Conservation (phyloP, 2,888 invertebrate genomes). For the Drosophila emarginata region DNA sequence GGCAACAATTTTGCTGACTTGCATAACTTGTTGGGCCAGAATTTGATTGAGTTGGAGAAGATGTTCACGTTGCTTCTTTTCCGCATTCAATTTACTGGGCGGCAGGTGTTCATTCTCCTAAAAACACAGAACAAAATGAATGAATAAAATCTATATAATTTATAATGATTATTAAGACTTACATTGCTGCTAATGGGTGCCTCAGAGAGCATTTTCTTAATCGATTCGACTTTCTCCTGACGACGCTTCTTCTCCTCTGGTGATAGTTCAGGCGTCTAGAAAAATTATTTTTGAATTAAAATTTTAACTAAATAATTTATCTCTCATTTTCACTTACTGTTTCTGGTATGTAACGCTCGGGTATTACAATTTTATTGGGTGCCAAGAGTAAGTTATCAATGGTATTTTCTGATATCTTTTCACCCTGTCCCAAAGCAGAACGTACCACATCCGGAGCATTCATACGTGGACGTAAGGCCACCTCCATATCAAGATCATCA, state of each 20-base stretch:
- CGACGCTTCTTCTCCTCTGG: slow-evolving; percentile 93
- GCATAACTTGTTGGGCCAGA: slow-evolving; percentile 95
- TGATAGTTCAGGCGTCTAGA: slow-evolving; percentile 89
- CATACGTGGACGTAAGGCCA: slow-evolving; percentile 88
- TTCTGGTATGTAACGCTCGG: slow-evolving; percentile 95
- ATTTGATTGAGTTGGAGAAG: slow-evolving; percentile 95
- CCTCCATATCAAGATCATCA: slow-evolving; percentile 94
- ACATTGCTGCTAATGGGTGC: slow-evolving; percentile 83
- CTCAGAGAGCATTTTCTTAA: slow-evolving; percentile 94
- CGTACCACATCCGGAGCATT: slow-evolving; percentile 94
- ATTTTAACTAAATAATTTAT: not conserved
- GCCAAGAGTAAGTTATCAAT: slow-evolving; percentile 93
- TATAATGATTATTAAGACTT: slow-evolving; percentile 42
- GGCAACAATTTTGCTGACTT: slow-evolving; percentile 97
- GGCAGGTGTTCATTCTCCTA: slow-evolving; percentile 82
- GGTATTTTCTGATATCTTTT: slow-evolving; percentile 86
- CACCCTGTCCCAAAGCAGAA: slow-evolving; percentile 87
- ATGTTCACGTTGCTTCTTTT: slow-evolving; percentile 94
- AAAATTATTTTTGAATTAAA: not conserved
- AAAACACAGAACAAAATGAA: not conserved
- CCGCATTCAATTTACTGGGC: slow-evolving; percentile 90
- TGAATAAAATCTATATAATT: not conserved
- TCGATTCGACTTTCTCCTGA: slow-evolving; percentile 93
- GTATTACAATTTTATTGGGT: slow-evolving; percentile 95
- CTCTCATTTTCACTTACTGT: slow-evolving; percentile 84